A percentile compares a stretch with the other conserved stretches of the same genome.
These are phyloP conservation scores for Phalacrocorax aristotelis DNA, from an alignment of 2,113 vertebrate species.

Conservation along the genomic window DNA sequence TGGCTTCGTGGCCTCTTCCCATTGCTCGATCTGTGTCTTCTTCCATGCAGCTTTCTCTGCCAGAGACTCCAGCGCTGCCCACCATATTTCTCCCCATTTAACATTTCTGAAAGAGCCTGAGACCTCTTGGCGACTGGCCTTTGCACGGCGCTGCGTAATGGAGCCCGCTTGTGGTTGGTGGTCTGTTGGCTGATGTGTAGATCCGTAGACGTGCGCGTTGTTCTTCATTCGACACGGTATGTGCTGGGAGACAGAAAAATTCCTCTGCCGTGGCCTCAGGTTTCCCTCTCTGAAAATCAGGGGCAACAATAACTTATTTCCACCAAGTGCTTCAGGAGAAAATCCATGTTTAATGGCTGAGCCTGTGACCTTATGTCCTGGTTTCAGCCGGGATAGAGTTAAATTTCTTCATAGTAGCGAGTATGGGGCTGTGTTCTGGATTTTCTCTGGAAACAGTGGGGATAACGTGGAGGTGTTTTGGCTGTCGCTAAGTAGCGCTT, in stretches of 20 bases:
- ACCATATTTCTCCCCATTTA: rapidly evolving
- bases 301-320: not conserved
- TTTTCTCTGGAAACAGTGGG: too few species aligned
- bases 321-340: not conserved
- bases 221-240: not conserved
- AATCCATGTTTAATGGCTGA: not conserved
- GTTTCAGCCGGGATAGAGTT: too few species aligned
- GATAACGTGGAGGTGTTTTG: too few species aligned
- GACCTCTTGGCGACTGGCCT: too few species aligned
- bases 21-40: rapidly evolving
- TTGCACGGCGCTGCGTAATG: rapidly evolving
- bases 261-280: not conserved
- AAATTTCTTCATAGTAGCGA: too few species aligned
- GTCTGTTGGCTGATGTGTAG: rapidly evolving
- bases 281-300: not conserved
- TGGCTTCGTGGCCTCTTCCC: not conserved
- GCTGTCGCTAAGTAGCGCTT: too few species aligned
- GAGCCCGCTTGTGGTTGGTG: not conserved
- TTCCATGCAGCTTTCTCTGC: not conserved
- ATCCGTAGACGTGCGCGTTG: rapidly evolving
- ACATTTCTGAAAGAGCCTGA: not conserved
- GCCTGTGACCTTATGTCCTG: too few species aligned
- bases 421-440: too few species aligned
- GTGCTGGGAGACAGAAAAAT: not conserved
- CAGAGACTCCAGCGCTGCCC: too few species aligned